Evolutionary conservation across 2,113 vertebrate species (phyloP).

Genomic region (Cottus gobio): DNA sequence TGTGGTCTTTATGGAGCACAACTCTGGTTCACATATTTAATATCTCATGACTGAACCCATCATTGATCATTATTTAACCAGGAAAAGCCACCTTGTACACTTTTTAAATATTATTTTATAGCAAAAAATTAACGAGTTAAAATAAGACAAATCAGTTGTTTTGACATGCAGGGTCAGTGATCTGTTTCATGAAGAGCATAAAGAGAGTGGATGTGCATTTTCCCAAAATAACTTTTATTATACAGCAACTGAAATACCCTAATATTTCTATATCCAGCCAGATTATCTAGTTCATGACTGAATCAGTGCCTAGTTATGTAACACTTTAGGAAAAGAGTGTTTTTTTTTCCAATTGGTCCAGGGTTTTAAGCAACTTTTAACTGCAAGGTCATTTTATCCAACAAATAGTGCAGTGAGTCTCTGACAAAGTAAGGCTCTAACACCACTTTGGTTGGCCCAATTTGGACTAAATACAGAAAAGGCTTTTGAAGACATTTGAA

Average conservation of each 20-base stretch:
- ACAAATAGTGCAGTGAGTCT: not conserved
- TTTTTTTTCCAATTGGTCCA: not conserved
- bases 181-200: too few species aligned
- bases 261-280: not conserved
- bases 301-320: not conserved
- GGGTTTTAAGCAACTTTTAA: not conserved
- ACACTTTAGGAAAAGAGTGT: not conserved
- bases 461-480: not conserved
- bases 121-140: not conserved
- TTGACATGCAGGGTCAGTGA: not conserved
- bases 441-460: not conserved
- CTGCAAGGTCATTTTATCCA: not conserved
- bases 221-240: not conserved
- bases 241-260: not conserved
- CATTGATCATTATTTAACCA: not conserved
- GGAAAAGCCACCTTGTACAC: not conserved
- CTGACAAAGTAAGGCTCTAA: not conserved
- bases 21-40: slow-evolving; percentile 18
- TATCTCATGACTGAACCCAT: slow-evolving; percentile 47
- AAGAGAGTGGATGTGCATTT: not conserved
- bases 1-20: slow-evolving; percentile 17
- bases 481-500: not conserved
- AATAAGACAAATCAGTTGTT: not conserved
- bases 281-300: not conserved
- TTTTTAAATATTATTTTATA: not conserved